These are phyloP conservation scores for Cepaea nemoralis DNA, from an alignment of 1,140 invertebrate species.

Conservation along the genomic window DNA sequence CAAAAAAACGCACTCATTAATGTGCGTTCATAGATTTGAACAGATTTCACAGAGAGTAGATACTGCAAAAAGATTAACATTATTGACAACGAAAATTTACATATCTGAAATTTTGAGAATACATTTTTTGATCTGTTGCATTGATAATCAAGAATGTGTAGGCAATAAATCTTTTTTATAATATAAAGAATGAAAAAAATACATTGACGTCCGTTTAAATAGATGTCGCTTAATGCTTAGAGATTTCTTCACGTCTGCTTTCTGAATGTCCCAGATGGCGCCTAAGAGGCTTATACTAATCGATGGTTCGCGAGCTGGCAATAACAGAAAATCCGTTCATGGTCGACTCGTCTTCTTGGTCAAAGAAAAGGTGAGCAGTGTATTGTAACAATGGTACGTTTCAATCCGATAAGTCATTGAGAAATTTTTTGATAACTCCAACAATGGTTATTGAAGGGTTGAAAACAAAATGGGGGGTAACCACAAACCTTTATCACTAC, in stretches of 20 bases:
- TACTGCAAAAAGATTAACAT: conserved; percentile 10
- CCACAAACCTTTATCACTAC: too few relatives aligned
- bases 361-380: background rate
- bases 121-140: background rate
- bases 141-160: background rate
- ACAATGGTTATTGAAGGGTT: too few relatives aligned
- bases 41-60: too few relatives aligned
- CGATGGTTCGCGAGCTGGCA: background rate
- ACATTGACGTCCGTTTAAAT: background rate
- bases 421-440: too few relatives aligned
- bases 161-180: background rate
- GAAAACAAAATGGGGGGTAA: too few relatives aligned
- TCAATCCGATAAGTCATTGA: too few relatives aligned
- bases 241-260: background rate
- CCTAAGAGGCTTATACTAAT: background rate
- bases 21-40: too few relatives aligned
- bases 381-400: too few relatives aligned
- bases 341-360: background rate
- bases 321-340: background rate
- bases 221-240: background rate
- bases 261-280: background rate
- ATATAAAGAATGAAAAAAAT: too few relatives aligned
- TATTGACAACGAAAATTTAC: background rate
- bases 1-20: too few relatives aligned
- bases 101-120: background rate